These are phyloP conservation scores for Anarsia innoxiella DNA, from an alignment of 2,888 invertebrate species.

Conservation along the genomic window DNA sequence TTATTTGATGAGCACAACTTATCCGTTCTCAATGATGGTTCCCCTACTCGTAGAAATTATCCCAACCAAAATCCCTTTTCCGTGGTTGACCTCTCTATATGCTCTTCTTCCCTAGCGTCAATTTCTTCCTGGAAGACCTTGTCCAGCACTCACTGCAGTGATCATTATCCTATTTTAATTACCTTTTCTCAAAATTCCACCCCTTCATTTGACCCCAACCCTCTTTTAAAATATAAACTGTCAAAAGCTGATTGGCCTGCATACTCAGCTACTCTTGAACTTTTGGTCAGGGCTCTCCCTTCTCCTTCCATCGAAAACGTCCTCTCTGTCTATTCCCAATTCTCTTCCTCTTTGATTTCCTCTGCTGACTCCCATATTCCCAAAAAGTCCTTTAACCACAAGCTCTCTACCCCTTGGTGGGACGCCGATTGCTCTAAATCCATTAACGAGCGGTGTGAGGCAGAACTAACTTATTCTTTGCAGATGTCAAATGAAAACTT, in stretches of 20 bases:
- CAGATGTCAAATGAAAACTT: conserved; percentile 11
- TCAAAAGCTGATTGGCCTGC: conserved; percentile 6
- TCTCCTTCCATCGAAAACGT: background rate
- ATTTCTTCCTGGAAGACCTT: conserved; percentile 5
- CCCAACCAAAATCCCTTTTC: conserved; percentile 10
- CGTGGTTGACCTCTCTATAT: conserved; percentile 12
- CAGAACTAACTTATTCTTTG: conserved; percentile 4
- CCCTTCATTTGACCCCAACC: background rate
- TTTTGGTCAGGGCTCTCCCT: background rate
- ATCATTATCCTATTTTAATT: conserved; percentile 14
- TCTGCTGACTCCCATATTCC: background rate
- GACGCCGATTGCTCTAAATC: conserved; percentile 12
- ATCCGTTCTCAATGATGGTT: conserved; percentile 10
- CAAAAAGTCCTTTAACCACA: background rate
- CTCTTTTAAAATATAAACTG: conserved; percentile 9
- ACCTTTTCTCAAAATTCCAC: background rate
- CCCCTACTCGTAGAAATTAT: conserved; percentile 5
- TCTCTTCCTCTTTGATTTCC: background rate
- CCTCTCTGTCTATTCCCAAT: background rate
- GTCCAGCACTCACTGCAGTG: conserved; percentile 10
- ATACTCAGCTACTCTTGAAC: background rate
- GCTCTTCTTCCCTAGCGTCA: conserved; percentile 11
- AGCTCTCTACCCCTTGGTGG: conserved; percentile 13
- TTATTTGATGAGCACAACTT: conserved; percentile 5
- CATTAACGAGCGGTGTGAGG: conserved; percentile 2